Evolutionary conservation across 2,888 invertebrate species (phyloP), one percentile per base, ranked within the genome.

Genomic region (Acrobeloides nanus): DNA sequence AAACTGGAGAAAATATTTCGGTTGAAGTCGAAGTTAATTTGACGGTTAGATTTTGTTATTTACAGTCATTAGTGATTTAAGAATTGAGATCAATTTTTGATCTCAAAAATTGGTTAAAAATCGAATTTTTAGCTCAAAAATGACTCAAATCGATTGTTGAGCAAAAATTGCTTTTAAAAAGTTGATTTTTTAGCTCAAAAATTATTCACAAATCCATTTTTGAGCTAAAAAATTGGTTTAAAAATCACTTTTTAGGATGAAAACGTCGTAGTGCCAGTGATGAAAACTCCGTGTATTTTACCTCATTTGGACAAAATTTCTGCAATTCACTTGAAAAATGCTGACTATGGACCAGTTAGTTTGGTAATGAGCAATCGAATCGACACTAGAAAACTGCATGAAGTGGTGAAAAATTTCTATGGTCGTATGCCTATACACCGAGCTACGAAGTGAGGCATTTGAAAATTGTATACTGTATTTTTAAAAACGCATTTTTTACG

Each of bases 1-100:
- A 82, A 69, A 84, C 84, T 1, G 83, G 84, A 4, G 46, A 54
- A 7, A 41, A 33, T 6, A 40, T 42, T 21, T 46, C 51, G 15
- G 52, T 51, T 26, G 49, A 53, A 23, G 35, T 50, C 5, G 53
- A 55, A 21, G 37, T 60, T 21, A 44, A 24, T 12, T 51, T 55
- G 27, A 43, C 46, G 38, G 49, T 49, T 18, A 6, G 26, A 6
- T 17, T 17, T 12, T 45, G 10, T n/a, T n/a, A n/a, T n/a, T n/a
- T n/a, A n/a, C n/a, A n/a, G n/a, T n/a, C n/a, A n/a, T n/a, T n/a
- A n/a, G n/a, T n/a, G n/a, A n/a, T n/a, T n/a, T n/a, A n/a, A n/a
- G n/a, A n/a, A n/a, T n/a, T n/a, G n/a, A n/a, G n/a, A n/a, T n/a
- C n/a, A n/a, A n/a, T n/a, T n/a, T n/a, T n/a, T n/a, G n/a, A n/a